These are phyloP conservation scores for Cherax quadricarinatus DNA, from an alignment of 1,140 invertebrate species.

Conservation along the genomic window DNA sequence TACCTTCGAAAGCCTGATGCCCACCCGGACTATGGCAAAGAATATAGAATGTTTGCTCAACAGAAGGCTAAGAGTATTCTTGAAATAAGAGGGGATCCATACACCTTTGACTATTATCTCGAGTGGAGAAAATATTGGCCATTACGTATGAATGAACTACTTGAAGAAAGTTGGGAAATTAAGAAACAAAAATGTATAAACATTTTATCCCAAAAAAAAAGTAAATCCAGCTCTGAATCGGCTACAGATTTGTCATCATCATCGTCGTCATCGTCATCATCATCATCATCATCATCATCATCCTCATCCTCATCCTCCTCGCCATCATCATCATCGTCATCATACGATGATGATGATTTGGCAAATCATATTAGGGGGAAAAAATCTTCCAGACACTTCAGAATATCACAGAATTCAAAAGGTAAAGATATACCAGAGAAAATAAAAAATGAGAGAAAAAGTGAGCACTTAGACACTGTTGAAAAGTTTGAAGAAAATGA, in stretches of 20 bases:
- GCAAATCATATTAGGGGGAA: not conserved
- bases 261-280: not conserved
- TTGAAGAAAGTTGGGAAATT: conserved; percentile 17
- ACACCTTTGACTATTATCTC: not conserved
- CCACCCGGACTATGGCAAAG: conserved; percentile 39
- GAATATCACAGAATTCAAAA: not conserved
- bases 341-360: not conserved
- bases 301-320: not conserved
- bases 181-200: conserved; percentile 8
- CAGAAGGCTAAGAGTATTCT: not conserved
- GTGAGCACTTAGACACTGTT: not conserved
- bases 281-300: not conserved
- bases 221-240: not conserved
- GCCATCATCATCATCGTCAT: not conserved
- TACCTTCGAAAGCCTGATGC: conserved; percentile 31
- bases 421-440: not conserved
- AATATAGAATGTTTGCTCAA: conserved; percentile 21
- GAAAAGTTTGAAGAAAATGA: not conserved
- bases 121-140: conserved; percentile 40
- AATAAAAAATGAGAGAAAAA: not conserved
- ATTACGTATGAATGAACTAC: not conserved
- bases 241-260: conserved; percentile 9
- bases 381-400: not conserved
- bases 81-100: conserved; percentile 20
- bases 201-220: conserved; percentile 3